These are phyloP conservation scores for Gambusia yucatana DNA, from an alignment of 2,797 vertebrate genomes.

Conservation along the genomic window DNA sequence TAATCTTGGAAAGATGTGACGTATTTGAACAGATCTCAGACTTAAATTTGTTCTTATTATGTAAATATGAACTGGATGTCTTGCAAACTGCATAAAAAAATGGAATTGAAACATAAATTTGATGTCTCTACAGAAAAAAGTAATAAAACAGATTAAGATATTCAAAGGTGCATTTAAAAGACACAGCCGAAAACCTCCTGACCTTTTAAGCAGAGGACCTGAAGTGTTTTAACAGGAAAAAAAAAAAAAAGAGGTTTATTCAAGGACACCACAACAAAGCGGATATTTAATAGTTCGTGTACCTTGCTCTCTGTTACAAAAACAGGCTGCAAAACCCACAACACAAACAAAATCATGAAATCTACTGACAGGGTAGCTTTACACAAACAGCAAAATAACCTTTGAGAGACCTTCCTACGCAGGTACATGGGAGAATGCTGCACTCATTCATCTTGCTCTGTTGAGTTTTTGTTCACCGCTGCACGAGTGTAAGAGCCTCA, in stretches of 20 bases:
- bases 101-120: not conserved
- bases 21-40: not conserved
- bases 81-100: not conserved
- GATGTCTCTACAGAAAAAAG: constrained; percentile 1
- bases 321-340: constrained; percentile 27
- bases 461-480: constrained; percentile 38
- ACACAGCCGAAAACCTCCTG: not conserved
- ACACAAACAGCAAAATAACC: constrained; percentile 58
- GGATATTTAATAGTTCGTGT: constrained; percentile 23
- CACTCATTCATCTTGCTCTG: constrained; percentile 55
- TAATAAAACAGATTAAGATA: not conserved
- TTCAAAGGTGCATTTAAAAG: not conserved
- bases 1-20: not conserved
- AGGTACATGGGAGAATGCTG: constrained; percentile 38
- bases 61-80: not conserved
- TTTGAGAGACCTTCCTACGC: constrained; percentile 53
- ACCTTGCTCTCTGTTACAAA: constrained; percentile 21
- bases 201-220: not conserved
- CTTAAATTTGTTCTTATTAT: not conserved
- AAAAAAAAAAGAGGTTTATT: constrained; percentile 21
- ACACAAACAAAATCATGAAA: constrained; percentile 58
- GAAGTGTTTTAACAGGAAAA: constrained; percentile 1
- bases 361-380: constrained; percentile 51
- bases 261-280: constrained; percentile 40
- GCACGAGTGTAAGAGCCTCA: constrained; percentile 42